Base-by-base conservation (phyloP, 2,113 vertebrate species). In the Microcebus murinus region DNA sequence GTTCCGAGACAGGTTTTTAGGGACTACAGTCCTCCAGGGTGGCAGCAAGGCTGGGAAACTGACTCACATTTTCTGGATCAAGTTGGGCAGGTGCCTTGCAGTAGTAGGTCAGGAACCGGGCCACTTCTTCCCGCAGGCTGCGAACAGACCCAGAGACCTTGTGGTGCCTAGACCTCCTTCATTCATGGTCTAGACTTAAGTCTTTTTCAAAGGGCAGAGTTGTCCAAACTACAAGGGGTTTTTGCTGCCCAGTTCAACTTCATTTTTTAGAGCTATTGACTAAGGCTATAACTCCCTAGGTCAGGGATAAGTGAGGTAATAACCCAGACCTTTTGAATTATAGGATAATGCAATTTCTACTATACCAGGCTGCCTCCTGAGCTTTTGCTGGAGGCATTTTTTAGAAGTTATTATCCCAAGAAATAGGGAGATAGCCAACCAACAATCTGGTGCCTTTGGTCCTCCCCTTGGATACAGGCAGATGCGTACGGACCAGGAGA, bases 81-180 rank as follows among this genome's bases (percentile, higher is more conserved):
- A 99, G 98, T 80, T 95, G 98, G 67, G 95, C 97, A 29, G 99
- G 98, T 61, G 99, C 98, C 83, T 98, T 98, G 98, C 99, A 99
- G 97, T 99, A 99, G 90, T 99, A 97, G 71, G 99, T 99, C 97
- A 99, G 97, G 98, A 99, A 99, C 80, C 94, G 98, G 93, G 99
- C 99, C 45, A 99, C 98, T 97, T 99, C 99, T 89, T 99, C 98
- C 97, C 99, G 97, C 77, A 99, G 98, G 97, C 99, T 99, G 97
- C 87, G 34, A 94, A 88, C 59, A 97, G 34, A 93, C 31, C 52
- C 68, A 81, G 61, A 90, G 23, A 90, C 11, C 3, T 3, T 31
- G 20, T n/a, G 29, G 9, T 55, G 77, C 39, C 31, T 25, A 25
- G 27, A 18, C 12, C 6, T 23, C 50, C 65, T 34, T 68, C 45